A percentile compares a stretch with the other conserved stretches of the same genome.
Evolutionary conservation across 2,797 vertebrate genomes (phyloP).

Genomic region (Spatula versicolor): DNA sequence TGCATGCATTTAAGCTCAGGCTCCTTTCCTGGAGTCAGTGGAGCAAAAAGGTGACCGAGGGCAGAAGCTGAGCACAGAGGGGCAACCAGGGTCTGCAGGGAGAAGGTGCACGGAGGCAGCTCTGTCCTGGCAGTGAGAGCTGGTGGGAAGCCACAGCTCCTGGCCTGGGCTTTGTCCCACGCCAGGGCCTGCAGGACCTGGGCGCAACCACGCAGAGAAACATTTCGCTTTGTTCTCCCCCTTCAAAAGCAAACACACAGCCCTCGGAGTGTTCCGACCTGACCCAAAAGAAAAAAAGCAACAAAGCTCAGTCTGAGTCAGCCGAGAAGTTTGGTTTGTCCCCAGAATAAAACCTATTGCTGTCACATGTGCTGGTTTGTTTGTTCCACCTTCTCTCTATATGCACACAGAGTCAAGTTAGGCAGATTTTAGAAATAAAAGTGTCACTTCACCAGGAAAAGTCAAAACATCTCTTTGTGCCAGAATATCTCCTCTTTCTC

Average conservation of each 20-base stretch:
- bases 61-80: not conserved
- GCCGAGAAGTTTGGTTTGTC: not conserved
- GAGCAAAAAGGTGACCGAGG: not conserved
- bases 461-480: conserved; percentile 47
- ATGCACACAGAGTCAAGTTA: not conserved
- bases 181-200: not conserved
- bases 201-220: not conserved
- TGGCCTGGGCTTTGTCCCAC: fast-evolving
- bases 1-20: no score
- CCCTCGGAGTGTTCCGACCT: not conserved
- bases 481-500: not conserved
- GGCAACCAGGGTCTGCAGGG: not conserved
- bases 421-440: conserved; percentile 59
- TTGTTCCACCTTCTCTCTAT: conserved; percentile 54
- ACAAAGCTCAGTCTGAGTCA: conserved; percentile 14
- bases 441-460: conserved; percentile 53
- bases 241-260: not conserved
- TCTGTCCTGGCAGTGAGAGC: not conserved
- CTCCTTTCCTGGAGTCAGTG: not conserved
- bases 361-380: conserved; percentile 19
- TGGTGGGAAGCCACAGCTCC: not conserved
- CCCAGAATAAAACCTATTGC: conserved; percentile 49
- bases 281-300: not conserved
- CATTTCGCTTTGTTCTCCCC: not conserved
- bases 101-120: not conserved